These are phyloP conservation scores for Acutogordius australiensis DNA, from an alignment of 2,888 invertebrate species.

Conservation along the genomic window DNA sequence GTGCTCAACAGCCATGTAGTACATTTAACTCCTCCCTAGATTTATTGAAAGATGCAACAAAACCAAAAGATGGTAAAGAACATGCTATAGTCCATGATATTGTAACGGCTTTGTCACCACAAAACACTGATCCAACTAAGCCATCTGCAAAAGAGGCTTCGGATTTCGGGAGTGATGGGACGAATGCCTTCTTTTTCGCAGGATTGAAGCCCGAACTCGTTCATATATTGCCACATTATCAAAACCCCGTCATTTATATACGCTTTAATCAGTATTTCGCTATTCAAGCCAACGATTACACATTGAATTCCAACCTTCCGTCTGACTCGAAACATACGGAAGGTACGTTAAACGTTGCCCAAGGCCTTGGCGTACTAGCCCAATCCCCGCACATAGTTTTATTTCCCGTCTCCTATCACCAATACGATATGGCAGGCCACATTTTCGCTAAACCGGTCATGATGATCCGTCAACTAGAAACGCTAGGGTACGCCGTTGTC, in stretches of 20 bases:
- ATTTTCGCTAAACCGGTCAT: background rate
- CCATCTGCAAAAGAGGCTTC: background rate
- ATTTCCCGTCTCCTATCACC: background rate
- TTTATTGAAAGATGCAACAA: no score
- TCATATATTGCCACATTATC: background rate
- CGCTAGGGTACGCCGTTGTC: background rate
- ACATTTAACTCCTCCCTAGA: background rate
- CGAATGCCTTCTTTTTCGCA: background rate
- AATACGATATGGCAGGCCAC: background rate
- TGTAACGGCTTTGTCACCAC: background rate
- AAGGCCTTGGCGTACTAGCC: background rate
- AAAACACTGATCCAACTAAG: background rate
- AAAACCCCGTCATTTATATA: background rate
- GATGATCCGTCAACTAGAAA: background rate
- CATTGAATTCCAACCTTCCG: no score
- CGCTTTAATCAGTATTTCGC: no score
- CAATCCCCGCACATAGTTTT: background rate
- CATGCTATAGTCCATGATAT: no score
- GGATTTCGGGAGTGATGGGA: background rate
- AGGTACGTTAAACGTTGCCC: background rate
- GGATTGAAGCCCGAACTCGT: background rate
- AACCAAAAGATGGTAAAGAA: no score
- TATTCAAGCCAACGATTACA: no score
- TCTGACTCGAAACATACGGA: background rate
- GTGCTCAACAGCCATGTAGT: background rate